Percentiles rank a stretch among this genome's conserved stretches.
Evolutionary conservation across 2,888 invertebrate genomes (phyloP).

Genomic region (Conus canariensis): DNA sequence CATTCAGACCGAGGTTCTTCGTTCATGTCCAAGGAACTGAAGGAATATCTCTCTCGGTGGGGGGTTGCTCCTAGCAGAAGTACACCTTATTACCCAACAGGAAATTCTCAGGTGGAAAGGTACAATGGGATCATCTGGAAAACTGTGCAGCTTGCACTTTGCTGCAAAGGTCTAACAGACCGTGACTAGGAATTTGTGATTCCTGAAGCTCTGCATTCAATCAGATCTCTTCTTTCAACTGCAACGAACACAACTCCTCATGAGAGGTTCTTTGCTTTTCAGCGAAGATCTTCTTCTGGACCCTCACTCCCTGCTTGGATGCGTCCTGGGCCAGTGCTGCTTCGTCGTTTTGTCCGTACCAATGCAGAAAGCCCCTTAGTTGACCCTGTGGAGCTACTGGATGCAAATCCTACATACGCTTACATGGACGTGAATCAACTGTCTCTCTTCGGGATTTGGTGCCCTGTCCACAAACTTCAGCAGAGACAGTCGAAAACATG

Average conservation of each 20-base stretch:
- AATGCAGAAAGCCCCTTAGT: conserved; percentile 45
- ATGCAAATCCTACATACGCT: conserved; percentile 47
- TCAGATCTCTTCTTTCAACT: conserved; percentile 43
- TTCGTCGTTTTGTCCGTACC: conserved; percentile 45
- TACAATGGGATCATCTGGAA: conserved; percentile 57
- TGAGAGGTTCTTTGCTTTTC: conserved; percentile 42
- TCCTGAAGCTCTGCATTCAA: conserved; percentile 51
- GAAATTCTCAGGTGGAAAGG: conserved; percentile 51
- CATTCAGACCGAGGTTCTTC: conserved; percentile 52
- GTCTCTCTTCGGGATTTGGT: conserved; percentile 47
- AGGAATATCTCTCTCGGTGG: conserved; percentile 37
- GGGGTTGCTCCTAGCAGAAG: conserved; percentile 52
- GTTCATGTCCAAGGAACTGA: conserved; percentile 55
- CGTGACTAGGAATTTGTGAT: conserved; percentile 47
- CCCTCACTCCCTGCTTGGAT: conserved; percentile 45
- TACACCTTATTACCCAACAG: conserved; percentile 41
- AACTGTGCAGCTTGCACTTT: conserved; percentile 42
- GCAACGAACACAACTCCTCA: conserved; percentile 46
- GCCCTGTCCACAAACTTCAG: conserved; percentile 27
- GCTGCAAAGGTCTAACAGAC: conserved; percentile 27
- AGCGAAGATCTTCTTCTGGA: conserved; percentile 19
- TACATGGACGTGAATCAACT: conserved; percentile 46
- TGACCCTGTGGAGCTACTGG: conserved; percentile 47
- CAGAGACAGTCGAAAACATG: background rate
- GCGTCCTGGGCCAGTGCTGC: conserved; percentile 43